phyloP scores from a whole-genome alignment of 2,888 invertebrate species.

The Stenolophus ochropezus region DNA sequence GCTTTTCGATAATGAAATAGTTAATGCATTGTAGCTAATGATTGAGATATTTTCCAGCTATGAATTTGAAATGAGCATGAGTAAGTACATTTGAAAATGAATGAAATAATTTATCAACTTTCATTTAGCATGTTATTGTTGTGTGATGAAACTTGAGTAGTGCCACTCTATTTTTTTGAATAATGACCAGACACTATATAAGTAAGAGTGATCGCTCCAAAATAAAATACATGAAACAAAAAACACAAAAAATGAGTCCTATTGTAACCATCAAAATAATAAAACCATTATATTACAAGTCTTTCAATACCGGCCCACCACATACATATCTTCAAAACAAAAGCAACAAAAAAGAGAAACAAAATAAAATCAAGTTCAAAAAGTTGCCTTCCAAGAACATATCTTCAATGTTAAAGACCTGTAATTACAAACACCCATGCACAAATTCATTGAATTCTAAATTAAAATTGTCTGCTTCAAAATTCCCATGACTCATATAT shows the following conservation, averaged over 20 bases:
- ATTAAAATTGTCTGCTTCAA: constrained; percentile 32
- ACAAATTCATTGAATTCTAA: constrained; percentile 50
- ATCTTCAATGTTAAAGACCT: constrained; percentile 44
- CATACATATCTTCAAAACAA: constrained; percentile 40
- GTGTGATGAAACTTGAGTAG: constrained; percentile 8
- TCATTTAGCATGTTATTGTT: constrained; percentile 3
- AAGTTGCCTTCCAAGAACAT: constrained; percentile 45
- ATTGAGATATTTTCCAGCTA: background rate
- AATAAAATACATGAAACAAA: constrained; percentile 29
- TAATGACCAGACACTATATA: constrained; percentile 26
- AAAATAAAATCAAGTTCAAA: constrained; percentile 39
- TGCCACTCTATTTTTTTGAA: constrained; percentile 27
- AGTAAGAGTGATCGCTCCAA: constrained; percentile 37
- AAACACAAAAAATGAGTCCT: constrained; percentile 33
- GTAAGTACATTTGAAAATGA: background rate
- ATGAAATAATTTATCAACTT: constrained; percentile 21
- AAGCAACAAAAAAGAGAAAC: constrained; percentile 45
- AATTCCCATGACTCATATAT: constrained; percentile 51
- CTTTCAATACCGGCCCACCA: constrained; percentile 39
- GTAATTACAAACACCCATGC: constrained; percentile 52
- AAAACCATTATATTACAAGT: constrained; percentile 44
- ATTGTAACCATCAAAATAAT: constrained; percentile 40
- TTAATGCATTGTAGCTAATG: background rate
- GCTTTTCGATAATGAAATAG: background rate
- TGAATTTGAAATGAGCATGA: background rate